These are phyloP conservation scores for Willisornis vidua DNA, from an alignment of 2,113 vertebrate genomes.

Conservation along the genomic window DNA sequence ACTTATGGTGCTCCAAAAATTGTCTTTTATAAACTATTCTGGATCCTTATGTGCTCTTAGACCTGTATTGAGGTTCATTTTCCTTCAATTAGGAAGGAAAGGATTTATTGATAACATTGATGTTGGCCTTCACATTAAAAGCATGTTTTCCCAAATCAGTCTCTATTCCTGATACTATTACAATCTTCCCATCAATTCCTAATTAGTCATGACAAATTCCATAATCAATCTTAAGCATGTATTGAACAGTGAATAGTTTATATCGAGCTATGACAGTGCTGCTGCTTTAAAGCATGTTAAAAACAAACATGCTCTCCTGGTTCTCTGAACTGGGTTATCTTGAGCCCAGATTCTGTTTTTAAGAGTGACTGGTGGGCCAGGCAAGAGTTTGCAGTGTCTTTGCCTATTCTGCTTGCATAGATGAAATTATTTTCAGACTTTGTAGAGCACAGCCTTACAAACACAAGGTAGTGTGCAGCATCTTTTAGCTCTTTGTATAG, in stretches of 20 bases:
- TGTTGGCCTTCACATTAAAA: neutral
- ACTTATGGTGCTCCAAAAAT: neutral
- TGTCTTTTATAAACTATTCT: neutral
- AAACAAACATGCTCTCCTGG: neutral
- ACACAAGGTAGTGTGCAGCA: conserved; percentile 43
- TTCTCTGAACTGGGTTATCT: neutral
- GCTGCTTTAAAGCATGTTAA: neutral
- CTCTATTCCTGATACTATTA: neutral
- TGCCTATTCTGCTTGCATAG: neutral
- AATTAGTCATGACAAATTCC: neutral
- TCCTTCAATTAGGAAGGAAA: neutral
- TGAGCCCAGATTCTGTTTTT: neutral
- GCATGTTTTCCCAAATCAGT: neutral
- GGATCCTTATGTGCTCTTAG: neutral
- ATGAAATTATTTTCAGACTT: conserved; percentile 46
- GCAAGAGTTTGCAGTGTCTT: neutral
- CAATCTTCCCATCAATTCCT: neutral
- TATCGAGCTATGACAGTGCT: neutral
- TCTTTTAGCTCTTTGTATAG: conserved; percentile 53
- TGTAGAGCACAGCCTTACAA: neutral
- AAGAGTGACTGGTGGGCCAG: neutral
- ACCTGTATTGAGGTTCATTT: neutral
- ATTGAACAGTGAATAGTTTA: neutral
- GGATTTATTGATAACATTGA: neutral
- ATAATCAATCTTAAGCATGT: neutral